Base-by-base conservation (phyloP, 2,113 vertebrate species). In the Kryptolebias marmoratus region DNA sequence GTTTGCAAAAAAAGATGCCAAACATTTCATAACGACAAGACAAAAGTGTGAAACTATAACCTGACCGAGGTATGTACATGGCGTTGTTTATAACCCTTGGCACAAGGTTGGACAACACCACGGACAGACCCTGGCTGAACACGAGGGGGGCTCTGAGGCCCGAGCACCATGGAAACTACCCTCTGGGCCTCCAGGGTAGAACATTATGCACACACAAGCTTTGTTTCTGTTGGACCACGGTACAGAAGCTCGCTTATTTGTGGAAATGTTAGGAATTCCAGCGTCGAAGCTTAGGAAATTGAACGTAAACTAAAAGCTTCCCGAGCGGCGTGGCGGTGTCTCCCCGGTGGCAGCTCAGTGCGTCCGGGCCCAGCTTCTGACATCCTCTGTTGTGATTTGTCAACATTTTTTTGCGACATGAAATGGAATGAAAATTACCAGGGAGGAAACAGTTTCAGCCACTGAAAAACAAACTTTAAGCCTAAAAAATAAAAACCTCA, bases 181-280 rank as follows among this genome's bases (percentile, higher is more conserved):
- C 87, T 77, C 68, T 83, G 77, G 84, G 79, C 84, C 87, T 83
- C 74, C 64, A 60, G 77, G 84, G 84, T 84, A 68, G 87, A 85
- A 81, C 57, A 86, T 82, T 76, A 70, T 63, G 64, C 62, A 71
- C 66, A 85, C 81, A 82, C 75, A 80, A 59, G 9, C 64, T 81
- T 64, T 92, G 91, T 93, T 93, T 89, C 91, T 91, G 81, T 94
- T 93, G 90, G 90, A 92, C 71, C 32, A 68, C 58, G 45, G 5
- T 4, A 61, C 75, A 87, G 88, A 89, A 93, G 90, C 91, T 90
- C 82, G 89, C 81, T 90, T 92, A 92, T 92, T 93, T 93, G 90
- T 91, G 89, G 84, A 93, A 93, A 93, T 92, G 89, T 91, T 71
- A 90, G 89, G 91, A 93, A 94, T 93, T 93, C 73, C 67, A 91